Evolutionary conservation across 2,797 vertebrate genomes (phyloP).

Genomic region (Crotalus adamanteus): DNA sequence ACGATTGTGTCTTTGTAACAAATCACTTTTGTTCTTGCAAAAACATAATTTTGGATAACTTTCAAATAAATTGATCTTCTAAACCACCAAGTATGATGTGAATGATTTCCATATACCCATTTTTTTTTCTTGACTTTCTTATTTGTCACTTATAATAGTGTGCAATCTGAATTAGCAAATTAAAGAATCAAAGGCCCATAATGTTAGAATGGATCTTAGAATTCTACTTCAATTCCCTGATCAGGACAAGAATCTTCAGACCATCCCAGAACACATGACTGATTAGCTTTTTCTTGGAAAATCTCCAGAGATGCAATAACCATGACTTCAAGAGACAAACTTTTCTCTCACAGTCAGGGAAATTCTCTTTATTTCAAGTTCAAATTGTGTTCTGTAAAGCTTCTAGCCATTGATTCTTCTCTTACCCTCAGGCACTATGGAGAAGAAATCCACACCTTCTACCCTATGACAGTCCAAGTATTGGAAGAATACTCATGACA

Average conservation of each 20-base stretch:
- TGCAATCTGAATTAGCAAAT: background rate
- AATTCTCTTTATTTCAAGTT: background rate
- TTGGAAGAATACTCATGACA: background rate
- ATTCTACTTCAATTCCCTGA: background rate
- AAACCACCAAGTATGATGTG: background rate
- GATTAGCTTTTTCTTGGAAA: background rate
- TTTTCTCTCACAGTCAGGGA: background rate
- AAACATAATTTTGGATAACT: background rate
- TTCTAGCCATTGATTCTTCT: background rate
- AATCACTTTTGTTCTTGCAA: slow-evolving; percentile 17
- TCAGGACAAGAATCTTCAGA: background rate
- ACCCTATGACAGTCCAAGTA: background rate
- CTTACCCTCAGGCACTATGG: background rate
- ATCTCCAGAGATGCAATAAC: background rate
- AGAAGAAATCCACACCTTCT: background rate
- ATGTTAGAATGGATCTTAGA: background rate
- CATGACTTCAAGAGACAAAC: background rate
- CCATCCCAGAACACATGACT: background rate
- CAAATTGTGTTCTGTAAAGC: background rate
- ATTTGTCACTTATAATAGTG: background rate
- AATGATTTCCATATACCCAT: background rate
- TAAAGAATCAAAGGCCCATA: background rate
- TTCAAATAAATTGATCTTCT: background rate
- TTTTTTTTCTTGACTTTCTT: background rate
- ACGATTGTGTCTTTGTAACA: slow-evolving; percentile 8